Evolutionary conservation across 2,797 vertebrate species (phyloP).

Genomic region (Semaprochilodus insignis): DNA sequence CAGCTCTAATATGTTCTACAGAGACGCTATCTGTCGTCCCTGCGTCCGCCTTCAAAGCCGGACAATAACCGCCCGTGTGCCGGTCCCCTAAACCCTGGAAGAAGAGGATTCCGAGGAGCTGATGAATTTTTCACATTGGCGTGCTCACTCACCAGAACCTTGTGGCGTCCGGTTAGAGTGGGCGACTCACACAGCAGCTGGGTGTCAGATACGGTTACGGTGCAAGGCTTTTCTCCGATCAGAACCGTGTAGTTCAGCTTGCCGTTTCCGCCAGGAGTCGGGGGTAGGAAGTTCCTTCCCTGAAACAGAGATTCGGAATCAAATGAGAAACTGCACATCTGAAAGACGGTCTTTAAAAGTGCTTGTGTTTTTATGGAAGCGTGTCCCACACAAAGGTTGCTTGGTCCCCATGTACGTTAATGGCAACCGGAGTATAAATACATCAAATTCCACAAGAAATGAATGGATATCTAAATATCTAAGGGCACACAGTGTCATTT

Average conservation of each 20-base stretch:
- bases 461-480: no score
- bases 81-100: not conserved
- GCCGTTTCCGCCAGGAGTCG: slow-evolving; percentile 89
- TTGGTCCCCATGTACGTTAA: no score
- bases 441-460: no score
- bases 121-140: slow-evolving; percentile 1
- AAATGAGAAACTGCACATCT: not conserved
- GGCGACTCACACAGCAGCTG: slow-evolving; percentile 97
- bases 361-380: no score
- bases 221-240: slow-evolving; percentile 93
- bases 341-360: not conserved
- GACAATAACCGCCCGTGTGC: slow-evolving; percentile 58
- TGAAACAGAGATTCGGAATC: slow-evolving; percentile 62
- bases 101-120: slow-evolving; percentile 1
- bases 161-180: slow-evolving; percentile 94
- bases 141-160: slow-evolving; percentile 91
- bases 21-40: slow-evolving; percentile 75
- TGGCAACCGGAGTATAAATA: no score
- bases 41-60: slow-evolving; percentile 66
- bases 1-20: slow-evolving; percentile 72
- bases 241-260: slow-evolving; percentile 96
- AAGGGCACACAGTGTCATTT: no score
- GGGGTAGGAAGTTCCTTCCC: slow-evolving; percentile 95
- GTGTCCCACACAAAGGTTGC: no score
- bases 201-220: slow-evolving; percentile 92